Evolutionary conservation across 2,888 invertebrate species (phyloP).

Genomic region (Drosophila neotestacea): DNA sequence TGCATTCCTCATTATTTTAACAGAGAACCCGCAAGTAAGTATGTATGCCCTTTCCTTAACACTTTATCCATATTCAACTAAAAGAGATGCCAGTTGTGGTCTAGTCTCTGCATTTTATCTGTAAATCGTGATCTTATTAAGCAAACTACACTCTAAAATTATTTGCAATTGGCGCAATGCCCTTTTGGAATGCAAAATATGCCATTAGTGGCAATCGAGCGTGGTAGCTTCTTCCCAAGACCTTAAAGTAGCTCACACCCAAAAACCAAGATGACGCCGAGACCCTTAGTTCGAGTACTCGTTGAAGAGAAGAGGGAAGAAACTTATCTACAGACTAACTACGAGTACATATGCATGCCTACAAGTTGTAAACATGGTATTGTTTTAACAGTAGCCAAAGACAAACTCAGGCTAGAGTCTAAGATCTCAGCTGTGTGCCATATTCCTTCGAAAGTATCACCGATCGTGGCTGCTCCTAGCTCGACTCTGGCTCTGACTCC

Average conservation of each 20-base stretch:
- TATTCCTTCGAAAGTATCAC: slow-evolving; percentile 52
- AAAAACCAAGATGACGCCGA: background rate
- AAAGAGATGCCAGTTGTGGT: slow-evolving; percentile 4
- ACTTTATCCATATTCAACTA: background rate
- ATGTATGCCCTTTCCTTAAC: background rate
- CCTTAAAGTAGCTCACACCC: slow-evolving; percentile 44
- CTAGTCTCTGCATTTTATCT: slow-evolving; percentile 43
- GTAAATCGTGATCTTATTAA: slow-evolving; percentile 78
- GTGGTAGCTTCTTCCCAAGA: slow-evolving; percentile 48
- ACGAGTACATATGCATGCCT: slow-evolving; percentile 44
- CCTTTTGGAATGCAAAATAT: slow-evolving; percentile 79
- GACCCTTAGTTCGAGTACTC: slow-evolving; percentile 34
- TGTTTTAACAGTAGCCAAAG: slow-evolving; percentile 43
- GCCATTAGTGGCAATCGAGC: slow-evolving; percentile 72
- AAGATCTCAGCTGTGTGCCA: slow-evolving; percentile 43
- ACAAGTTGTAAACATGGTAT: slow-evolving; percentile 83
- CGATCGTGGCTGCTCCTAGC: slow-evolving; percentile 69
- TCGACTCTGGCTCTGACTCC: slow-evolving; percentile 1
- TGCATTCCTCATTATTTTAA: background rate
- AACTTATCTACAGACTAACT: slow-evolving; percentile 11
- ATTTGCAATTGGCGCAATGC: slow-evolving; percentile 79
- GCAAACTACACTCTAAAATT: slow-evolving; percentile 63
- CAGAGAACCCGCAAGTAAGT: background rate
- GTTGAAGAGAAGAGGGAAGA: slow-evolving; percentile 5
- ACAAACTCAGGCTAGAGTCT: slow-evolving; percentile 26